Conservation (phyloP, 2,113 vertebrate species). For the Fregata magnificens region DNA sequence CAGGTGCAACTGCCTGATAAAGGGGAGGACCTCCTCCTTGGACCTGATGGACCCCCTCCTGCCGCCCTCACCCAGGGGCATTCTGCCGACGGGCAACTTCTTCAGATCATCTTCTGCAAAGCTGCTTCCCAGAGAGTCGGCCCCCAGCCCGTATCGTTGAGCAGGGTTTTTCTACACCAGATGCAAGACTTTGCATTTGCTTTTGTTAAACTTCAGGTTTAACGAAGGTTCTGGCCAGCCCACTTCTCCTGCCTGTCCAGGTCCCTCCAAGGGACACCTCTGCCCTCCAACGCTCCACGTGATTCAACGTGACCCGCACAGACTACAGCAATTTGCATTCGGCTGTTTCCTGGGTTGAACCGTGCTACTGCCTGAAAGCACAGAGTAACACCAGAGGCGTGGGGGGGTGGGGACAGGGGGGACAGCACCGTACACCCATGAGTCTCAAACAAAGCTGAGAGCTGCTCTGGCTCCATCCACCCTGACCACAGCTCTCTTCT, state of each 20-base stretch:
- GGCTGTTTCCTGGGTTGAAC: neutral
- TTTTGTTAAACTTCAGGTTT: neutral
- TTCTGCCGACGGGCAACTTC: no score
- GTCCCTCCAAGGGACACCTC: neutral
- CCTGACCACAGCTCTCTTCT: neutral
- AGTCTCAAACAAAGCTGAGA: neutral
- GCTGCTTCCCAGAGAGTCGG: neutral
- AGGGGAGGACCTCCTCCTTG: neutral
- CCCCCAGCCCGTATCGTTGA: fast-evolving
- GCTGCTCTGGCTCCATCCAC: neutral
- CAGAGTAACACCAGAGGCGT: neutral
- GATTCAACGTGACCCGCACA: neutral
- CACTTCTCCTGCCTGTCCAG: neutral
- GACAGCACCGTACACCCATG: fast-evolving
- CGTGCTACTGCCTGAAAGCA: neutral
- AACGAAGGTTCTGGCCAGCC: neutral
- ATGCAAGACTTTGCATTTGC: neutral
- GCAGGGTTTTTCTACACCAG: neutral
- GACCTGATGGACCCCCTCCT: neutral
- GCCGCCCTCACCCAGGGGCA: neutral
- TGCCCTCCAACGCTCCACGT: neutral
- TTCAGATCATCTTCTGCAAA: neutral
- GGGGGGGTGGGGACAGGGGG: fast-evolving
- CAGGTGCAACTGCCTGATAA: neutral
- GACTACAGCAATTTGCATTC: neutral